phyloP scores from a whole-genome alignment of 1,140 invertebrate genomes.

The Limonius californicus region DNA sequence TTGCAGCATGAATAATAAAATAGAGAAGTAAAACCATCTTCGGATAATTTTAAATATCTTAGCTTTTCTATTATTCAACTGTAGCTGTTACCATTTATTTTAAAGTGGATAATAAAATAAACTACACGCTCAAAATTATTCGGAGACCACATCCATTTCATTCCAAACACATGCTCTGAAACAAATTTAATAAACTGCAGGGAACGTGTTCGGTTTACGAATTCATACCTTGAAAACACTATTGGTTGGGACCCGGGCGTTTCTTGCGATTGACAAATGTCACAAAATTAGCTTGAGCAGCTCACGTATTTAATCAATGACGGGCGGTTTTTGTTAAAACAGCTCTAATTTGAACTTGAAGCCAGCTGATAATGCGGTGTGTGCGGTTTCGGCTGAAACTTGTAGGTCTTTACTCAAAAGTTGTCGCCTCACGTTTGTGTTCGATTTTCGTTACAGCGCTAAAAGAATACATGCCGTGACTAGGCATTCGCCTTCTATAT shows the following conservation, averaged over 20 bases:
- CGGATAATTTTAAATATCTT: no score
- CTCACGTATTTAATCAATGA: not conserved
- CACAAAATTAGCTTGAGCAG: not conserved
- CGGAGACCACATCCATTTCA: not conserved
- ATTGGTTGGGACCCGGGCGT: not conserved
- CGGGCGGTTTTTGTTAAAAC: not conserved
- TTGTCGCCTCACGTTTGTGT: no score
- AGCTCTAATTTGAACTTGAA: no score
- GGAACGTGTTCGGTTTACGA: slow-evolving; percentile 3
- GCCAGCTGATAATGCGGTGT: no score
- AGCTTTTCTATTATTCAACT: no score
- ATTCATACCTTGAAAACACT: not conserved
- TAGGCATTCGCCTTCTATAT: not conserved
- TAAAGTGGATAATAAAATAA: no score
- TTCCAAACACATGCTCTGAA: slow-evolving; percentile 5
- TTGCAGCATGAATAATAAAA: no score
- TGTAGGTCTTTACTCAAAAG: no score
- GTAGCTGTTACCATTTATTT: no score
- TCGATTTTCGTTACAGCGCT: no score
- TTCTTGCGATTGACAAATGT: not conserved
- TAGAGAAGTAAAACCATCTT: no score
- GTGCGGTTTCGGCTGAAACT: no score
- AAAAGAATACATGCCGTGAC: not conserved
- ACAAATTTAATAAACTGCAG: slow-evolving; percentile 2
- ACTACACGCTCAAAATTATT: not conserved